Evolutionary conservation across 2,113 vertebrate genomes (phyloP), one percentile per base, ranked within the genome.

Genomic region (Sorex araneus): DNA sequence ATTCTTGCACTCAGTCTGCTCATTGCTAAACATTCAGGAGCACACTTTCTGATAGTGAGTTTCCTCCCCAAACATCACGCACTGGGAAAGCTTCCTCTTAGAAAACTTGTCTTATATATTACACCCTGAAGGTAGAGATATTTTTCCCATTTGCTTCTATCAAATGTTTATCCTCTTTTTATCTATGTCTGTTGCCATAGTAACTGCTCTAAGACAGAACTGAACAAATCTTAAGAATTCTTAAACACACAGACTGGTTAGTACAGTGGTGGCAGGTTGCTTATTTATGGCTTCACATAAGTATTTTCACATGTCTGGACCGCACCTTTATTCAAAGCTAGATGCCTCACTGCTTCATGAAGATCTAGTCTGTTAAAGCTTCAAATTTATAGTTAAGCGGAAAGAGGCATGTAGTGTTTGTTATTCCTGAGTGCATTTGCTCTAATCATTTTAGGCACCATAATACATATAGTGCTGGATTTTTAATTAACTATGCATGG

Each of bases 361-460:
- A 77, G n/a, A 13, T 79, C 0, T 0, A 36, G 11, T 66, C 43
- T 89, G 21, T 34, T 32, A 73, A 1, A 0, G 21, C 43, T 57
- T 18, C 40, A 82, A 88, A 13, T 74, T 4, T 69, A 27, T 27
- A 76, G 3, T 23, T 10, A 0, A 18, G 8, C 63, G 66, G 63
- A 89, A 63, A 71, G 19, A 78, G 64, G 0, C 3, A 16, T 10
- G 8, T 0, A 40, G 1, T 1, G 36, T 6, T 19, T 66, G 34
- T 28, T 86, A 89, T 66, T 87, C n/a, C 23, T 16, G 36, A 64
- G 36, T 75, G 43, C 12, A 60, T 92, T 54, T 54, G 10, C 93
- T 78, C 40, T 36, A 7, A 91, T 69, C 91, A 77, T 15, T 83
- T 27, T 81, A 99, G 98, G 94, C 97, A 76, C 12, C 98, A 98